A percentile compares a stretch with the other conserved stretches of the same genome.
phyloP scores from a whole-genome alignment of 2,113 vertebrate genomes.

The Chaetodon auriga region DNA sequence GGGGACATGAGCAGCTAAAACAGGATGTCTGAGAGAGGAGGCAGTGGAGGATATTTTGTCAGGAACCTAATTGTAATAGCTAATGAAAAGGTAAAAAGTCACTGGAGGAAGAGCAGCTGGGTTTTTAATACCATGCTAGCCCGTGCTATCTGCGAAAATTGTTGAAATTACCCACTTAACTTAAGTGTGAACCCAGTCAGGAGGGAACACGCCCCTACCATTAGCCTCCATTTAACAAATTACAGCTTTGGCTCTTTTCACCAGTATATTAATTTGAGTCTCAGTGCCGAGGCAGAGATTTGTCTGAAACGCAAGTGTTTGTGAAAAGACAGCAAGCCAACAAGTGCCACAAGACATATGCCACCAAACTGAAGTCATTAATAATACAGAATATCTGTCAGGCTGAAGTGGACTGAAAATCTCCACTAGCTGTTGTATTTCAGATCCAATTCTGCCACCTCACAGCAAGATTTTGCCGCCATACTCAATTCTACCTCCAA shows the following conservation, averaged over 20 bases:
- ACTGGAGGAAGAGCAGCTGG: constrained; percentile 30
- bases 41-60: constrained; percentile 25
- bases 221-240: constrained; percentile 75
- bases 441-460: constrained; percentile 33
- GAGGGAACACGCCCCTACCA: constrained; percentile 62
- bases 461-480: constrained; percentile 59
- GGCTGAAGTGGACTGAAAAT: constrained; percentile 32
- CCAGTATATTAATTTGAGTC: constrained; percentile 56
- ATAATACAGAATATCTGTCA: constrained; percentile 48
- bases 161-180: constrained; percentile 74
- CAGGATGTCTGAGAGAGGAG: too few relatives aligned
- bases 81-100: constrained; percentile 57
- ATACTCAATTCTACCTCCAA: constrained; percentile 72
- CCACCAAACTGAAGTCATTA: constrained; percentile 43
- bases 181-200: constrained; percentile 67
- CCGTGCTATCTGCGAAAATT: constrained; percentile 59
- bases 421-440: constrained; percentile 34
- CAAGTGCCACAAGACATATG: constrained; percentile 21
- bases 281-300: constrained; percentile 30
- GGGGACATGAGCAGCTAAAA: neutral
- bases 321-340: constrained; percentile 32
- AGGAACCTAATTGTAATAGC: constrained; percentile 24
- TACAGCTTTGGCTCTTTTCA: constrained; percentile 65
- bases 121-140: constrained; percentile 51
- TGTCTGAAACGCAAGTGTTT: constrained; percentile 34